These are phyloP conservation scores for Periphyllus acericola DNA, from an alignment of 2,888 invertebrate species.

Conservation along the genomic window DNA sequence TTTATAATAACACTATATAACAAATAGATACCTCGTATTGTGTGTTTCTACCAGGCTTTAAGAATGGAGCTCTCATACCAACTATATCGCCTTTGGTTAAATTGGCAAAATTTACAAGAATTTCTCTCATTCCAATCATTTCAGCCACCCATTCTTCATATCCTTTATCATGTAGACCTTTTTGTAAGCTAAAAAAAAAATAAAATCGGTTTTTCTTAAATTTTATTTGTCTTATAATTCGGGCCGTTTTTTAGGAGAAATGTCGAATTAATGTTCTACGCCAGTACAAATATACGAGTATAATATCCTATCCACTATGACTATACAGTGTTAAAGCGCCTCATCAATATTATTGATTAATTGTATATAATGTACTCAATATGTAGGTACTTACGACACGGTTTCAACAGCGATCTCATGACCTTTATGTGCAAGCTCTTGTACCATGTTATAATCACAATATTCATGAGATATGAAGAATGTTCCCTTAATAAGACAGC, in stretches of 20 bases:
- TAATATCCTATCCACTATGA: no score
- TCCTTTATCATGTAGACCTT: constrained; percentile 86
- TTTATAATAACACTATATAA: neutral
- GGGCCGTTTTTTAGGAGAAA: neutral
- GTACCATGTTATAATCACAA: constrained; percentile 94
- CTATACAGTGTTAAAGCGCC: no score
- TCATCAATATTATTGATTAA: neutral
- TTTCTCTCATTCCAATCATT: constrained; percentile 93
- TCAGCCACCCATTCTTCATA: constrained; percentile 94
- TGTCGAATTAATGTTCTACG: no score
- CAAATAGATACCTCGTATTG: constrained; percentile 80
- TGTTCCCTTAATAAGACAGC: constrained; percentile 87
- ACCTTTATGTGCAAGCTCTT: constrained; percentile 86
- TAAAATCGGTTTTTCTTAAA: neutral
- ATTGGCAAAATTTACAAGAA: constrained; percentile 83
- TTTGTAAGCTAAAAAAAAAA: constrained; percentile 72
- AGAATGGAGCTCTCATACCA: constrained; percentile 87
- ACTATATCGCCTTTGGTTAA: constrained; percentile 83
- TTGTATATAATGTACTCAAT: neutral
- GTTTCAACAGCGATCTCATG: constrained; percentile 84
- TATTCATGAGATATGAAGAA: constrained; percentile 91
- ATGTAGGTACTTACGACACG: constrained; percentile 73
- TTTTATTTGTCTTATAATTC: constrained; percentile 12
- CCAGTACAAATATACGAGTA: no score
- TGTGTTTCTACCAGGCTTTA: constrained; percentile 91